These are phyloP conservation scores for Halcyon malimbica DNA, from an alignment of 2,113 vertebrate species.

Conservation along the genomic window DNA sequence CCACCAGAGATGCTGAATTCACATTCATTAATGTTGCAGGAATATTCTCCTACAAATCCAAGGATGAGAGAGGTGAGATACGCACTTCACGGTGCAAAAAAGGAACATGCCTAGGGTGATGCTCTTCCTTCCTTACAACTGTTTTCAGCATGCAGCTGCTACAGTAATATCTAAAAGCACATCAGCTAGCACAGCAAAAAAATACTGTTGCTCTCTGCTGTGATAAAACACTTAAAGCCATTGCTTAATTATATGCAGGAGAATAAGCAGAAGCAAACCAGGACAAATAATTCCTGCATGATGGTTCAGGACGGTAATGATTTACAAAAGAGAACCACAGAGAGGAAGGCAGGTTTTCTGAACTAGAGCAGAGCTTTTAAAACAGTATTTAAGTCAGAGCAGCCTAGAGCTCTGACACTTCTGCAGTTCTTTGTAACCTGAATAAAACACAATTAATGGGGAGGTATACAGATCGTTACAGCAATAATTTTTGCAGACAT, in stretches of 20 bases:
- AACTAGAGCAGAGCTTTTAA: neutral
- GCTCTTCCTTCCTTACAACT: conserved; percentile 21
- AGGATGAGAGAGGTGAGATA: neutral
- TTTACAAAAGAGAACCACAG: neutral
- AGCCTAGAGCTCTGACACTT: neutral
- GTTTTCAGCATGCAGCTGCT: conserved; percentile 49
- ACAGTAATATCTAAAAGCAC: conserved; percentile 42
- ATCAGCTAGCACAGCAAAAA: conserved; percentile 56
- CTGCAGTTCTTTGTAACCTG: neutral
- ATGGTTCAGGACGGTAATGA: neutral
- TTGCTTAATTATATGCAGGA: conserved; percentile 34
- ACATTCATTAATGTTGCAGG: neutral
- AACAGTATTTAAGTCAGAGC: neutral
- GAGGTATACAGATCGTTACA: neutral
- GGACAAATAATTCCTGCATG: conserved; percentile 27
- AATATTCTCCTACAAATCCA: neutral
- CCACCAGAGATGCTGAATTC: neutral
- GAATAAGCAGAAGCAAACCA: conserved; percentile 22
- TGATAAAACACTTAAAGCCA: conserved; percentile 29
- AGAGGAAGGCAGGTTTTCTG: neutral
- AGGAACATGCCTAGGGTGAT: conserved; percentile 5
- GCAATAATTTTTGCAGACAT: neutral
- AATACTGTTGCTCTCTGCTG: neutral
- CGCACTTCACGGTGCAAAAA: neutral
- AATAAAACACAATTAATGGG: neutral